Base-by-base conservation (phyloP, 2,797 vertebrate species). In the Clamator glandarius region DNA sequence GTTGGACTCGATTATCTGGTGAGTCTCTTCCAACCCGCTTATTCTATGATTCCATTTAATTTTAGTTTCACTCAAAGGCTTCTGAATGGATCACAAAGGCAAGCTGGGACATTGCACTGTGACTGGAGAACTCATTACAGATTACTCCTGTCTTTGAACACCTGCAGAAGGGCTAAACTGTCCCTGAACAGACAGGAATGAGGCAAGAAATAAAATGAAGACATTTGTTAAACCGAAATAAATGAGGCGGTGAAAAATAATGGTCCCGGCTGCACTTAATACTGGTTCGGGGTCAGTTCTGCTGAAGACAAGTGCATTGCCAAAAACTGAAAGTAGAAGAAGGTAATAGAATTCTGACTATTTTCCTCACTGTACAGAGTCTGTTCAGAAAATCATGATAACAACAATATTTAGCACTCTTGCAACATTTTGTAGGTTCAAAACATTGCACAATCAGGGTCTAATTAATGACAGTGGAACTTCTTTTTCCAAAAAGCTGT, bases 221-320 rank as follows among this genome's bases (percentile, higher is more conserved):
- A 69, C 84, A 93, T 93, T 96, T 77, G 68, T 80, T 91, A 92
- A 92, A 94, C 41, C 68, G 89, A 94, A 95, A 90, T 86, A 86
- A 95, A 96, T 66, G 91, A 72, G 93, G 91, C 23, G 0, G 62
- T 69, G 69, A 93, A 93, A 91, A 96, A 81, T 92, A 92, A 95
- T 78, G 83, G 85, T 68, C 50, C 90, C 85, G 90, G 69, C 89
- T 69, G 83, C 87, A 91, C 72, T 82, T 54, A 77, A 50, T 54
- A 58, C 33, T 31, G 79, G 66, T 81, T 86, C 29, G 4, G 89
- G 87, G 87, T 90, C 85, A 91, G 69, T 57, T 91, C 87, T 78
- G 84, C 72, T 46, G 61, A 62, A 87, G 85, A n/a, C 17, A 76
- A 69, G 24, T 9, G 24, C 11, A 7, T 6, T 73, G 73, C 54